These are phyloP conservation scores for Irena cyanogastra DNA, from an alignment of 2,113 vertebrate species.

Conservation along the genomic window DNA sequence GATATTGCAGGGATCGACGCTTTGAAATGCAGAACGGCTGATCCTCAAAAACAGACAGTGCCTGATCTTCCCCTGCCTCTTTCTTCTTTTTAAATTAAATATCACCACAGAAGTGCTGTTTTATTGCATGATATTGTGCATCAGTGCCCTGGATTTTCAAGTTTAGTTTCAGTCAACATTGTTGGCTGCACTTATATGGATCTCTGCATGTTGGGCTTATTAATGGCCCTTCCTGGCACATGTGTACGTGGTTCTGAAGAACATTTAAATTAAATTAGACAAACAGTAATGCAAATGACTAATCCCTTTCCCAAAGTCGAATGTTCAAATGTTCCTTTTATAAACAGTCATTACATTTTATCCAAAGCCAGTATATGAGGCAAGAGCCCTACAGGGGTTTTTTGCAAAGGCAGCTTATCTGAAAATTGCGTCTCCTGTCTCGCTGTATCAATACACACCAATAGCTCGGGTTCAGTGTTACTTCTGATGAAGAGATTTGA, in stretches of 20 bases:
- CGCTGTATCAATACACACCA: background rate
- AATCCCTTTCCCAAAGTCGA: slow-evolving; percentile 75
- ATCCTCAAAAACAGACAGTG: slow-evolving; percentile 80
- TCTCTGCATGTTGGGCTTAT: slow-evolving; percentile 77
- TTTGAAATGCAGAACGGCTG: slow-evolving; percentile 86
- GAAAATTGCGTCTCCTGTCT: background rate
- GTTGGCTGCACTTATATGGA: slow-evolving; percentile 72
- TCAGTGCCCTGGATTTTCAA: slow-evolving; percentile 79
- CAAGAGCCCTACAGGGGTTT: slow-evolving; percentile 30
- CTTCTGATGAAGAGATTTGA: background rate
- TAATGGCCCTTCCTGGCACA: slow-evolving; percentile 69
- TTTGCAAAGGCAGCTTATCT: background rate
- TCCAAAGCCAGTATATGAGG: slow-evolving; percentile 34
- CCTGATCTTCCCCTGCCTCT: slow-evolving; percentile 79
- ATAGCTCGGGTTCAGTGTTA: background rate
- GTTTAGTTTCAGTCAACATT: slow-evolving; percentile 80
- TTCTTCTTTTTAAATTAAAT: slow-evolving; percentile 85
- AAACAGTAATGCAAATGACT: slow-evolving; percentile 71
- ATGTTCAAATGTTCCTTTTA: slow-evolving; percentile 68
- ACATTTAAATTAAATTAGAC: slow-evolving; percentile 77
- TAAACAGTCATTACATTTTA: slow-evolving; percentile 69
- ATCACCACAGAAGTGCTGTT: slow-evolving; percentile 79
- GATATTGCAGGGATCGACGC: slow-evolving; percentile 83
- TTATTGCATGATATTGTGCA: slow-evolving; percentile 83
- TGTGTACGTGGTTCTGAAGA: slow-evolving; percentile 70